Evolutionary conservation across 2,888 invertebrate species (phyloP), one percentile per base, ranked within the genome.

Genomic region (Drosophila meridionalis): DNA sequence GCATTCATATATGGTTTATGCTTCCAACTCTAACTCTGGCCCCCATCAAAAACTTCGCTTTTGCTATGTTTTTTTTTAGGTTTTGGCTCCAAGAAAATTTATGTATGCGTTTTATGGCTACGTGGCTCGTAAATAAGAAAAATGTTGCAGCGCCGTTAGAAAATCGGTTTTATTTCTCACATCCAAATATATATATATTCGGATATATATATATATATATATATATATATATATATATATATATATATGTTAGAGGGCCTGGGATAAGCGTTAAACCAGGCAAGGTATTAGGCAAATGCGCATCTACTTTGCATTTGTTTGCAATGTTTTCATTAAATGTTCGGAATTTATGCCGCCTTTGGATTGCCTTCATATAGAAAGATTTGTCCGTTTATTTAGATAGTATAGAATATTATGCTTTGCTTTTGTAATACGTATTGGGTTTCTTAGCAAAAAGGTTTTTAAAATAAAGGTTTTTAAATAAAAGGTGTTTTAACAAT

Each of bases 61-160:
- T n/a, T n/a, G 14, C 63, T n/a, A 26, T 40, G 12, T 26, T 40
- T 45, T 53, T 55, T 67, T 71, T 82, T 78, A 53, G 56, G 64
- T 32, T 56, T 55, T 53, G 69, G 81, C 58, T 57, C 52, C 64
- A 68, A 69, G 59, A 40, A 88, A 88, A 87, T 85, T 85, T 88
- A 85, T 85, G 89, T 81, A 76, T 82, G 89, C 75, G 76, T 85
- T 85, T 85, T 85, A 85, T 89, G 87, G 84, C 83, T 78, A 81
- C 71, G 85, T 88, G 73, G 89, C 87, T 85, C 89, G 85, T 85
- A 85, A 85, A 85, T 89, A 85, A 83, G 89, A 87, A 78, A 86
- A 88, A 88, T 83, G 87, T 87, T 87, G 85, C 85, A 89, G 69
- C 62, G 57, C 76, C 73, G 68, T 70, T 83, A 60, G 83, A 74